phyloP scores from a whole-genome alignment of 2,113 vertebrate genomes.

The Anarrhichthys ocellatus region DNA sequence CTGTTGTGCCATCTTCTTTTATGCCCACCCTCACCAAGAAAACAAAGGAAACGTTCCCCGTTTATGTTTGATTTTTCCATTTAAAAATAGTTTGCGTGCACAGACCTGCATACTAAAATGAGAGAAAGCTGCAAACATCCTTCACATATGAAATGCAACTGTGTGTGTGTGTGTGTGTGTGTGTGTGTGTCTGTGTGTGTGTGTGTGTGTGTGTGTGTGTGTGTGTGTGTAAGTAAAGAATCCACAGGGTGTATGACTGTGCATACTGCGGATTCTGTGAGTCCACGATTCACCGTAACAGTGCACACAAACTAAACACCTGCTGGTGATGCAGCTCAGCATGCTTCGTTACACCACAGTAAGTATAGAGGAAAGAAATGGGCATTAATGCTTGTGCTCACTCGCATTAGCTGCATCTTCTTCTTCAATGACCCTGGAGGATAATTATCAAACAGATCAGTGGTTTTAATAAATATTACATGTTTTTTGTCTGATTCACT shows the following conservation, averaged over 20 bases:
- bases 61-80: neutral
- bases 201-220: neutral
- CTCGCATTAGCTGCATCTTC: neutral
- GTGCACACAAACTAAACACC: neutral
- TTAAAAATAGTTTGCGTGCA: neutral
- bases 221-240: constrained; percentile 3
- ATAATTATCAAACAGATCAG: neutral
- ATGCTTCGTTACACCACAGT: constrained; percentile 3
- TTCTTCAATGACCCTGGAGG: neutral
- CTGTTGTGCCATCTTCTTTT: constrained; percentile 19
- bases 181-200: constrained; percentile 12
- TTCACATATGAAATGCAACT: constrained; percentile 10
- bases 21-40: neutral
- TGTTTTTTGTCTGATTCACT: constrained; percentile 20
- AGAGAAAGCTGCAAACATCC: constrained; percentile 25
- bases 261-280: constrained; percentile 25
- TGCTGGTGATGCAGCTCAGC: neutral
- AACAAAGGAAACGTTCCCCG: constrained; percentile 18
- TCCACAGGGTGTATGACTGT: neutral
- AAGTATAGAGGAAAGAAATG: neutral
- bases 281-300: constrained; percentile 6
- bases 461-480: constrained; percentile 1
- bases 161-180: neutral
- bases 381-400: neutral
- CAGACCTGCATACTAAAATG: constrained; percentile 7